Evolutionary conservation across 2,113 vertebrate genomes (phyloP).

Genomic region (Chloroceryle aenea): DNA sequence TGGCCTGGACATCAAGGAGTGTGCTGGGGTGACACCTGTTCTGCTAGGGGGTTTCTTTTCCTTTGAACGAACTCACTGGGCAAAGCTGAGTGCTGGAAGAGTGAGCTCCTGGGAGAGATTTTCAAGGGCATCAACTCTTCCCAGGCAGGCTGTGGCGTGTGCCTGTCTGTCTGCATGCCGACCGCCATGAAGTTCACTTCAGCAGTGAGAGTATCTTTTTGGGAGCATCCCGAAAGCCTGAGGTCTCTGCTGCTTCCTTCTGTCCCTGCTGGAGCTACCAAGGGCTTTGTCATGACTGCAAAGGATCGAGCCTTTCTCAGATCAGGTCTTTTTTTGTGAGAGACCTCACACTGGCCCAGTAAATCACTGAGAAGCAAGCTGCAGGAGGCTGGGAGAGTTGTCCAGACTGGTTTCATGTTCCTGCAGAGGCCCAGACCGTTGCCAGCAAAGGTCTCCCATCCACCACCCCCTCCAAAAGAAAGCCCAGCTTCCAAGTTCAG

Average conservation of each 20-base stretch:
- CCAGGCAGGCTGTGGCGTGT: background rate
- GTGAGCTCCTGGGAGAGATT: background rate
- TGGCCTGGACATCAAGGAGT: background rate
- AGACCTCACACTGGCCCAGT: background rate
- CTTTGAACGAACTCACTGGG: background rate
- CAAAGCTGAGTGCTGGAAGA: background rate
- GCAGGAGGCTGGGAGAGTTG: background rate
- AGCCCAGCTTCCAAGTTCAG: background rate
- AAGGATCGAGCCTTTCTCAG: background rate
- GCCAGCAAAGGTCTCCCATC: background rate
- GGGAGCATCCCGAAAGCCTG: background rate
- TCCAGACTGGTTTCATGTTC: background rate
- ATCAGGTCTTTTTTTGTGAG: background rate
- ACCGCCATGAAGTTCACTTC: background rate
- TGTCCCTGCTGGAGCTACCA: background rate
- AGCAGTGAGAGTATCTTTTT: background rate
- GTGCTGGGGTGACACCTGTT: background rate
- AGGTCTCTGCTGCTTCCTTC: background rate
- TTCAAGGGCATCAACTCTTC: background rate
- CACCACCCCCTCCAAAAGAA: background rate
- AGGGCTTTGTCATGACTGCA: background rate
- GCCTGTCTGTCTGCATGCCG: background rate
- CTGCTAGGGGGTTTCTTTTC: background rate
- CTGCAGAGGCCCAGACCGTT: accelerated
- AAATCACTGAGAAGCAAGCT: background rate